Percentiles rank a stretch among this genome's conserved stretches.
Conservation (phyloP, 2,888 invertebrate genomes). For the Harpagoxenus sublaevis region DNA sequence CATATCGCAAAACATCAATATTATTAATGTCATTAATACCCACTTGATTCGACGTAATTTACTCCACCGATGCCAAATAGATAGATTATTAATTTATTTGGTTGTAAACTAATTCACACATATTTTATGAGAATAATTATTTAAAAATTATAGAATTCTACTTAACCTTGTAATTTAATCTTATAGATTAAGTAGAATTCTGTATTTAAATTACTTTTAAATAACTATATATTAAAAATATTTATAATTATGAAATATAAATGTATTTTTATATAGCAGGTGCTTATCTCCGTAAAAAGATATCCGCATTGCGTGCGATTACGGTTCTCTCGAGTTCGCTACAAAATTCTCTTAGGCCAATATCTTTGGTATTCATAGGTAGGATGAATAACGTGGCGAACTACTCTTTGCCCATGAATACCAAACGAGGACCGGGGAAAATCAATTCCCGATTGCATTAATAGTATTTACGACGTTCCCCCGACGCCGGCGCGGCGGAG, state of each 20-base stretch:
- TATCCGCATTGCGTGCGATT: background rate
- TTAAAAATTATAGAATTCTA: background rate
- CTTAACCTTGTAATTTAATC: background rate
- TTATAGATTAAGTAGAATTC: too few species aligned
- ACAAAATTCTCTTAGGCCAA: conserved; percentile 14
- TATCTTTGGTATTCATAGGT: conserved; percentile 33
- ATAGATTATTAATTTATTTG: background rate
- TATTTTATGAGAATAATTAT: background rate
- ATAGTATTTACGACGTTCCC: conserved; percentile 1
- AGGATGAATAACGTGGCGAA: conserved; percentile 6
- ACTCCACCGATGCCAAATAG: background rate
- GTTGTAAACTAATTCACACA: background rate
- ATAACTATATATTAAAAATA: background rate
- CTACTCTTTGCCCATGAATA: conserved; percentile 32
- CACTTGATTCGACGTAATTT: background rate
- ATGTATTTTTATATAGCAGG: background rate
- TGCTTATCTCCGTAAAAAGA: background rate
- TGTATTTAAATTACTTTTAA: background rate
- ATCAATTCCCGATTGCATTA: conserved; percentile 49
- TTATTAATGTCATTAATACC: conserved; percentile 8
- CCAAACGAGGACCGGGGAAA: conserved; percentile 32
- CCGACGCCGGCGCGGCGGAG: background rate
- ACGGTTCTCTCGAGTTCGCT: background rate
- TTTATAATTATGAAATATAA: conserved; percentile 10
- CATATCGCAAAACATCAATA: conserved; percentile 9